phyloP scores from a whole-genome alignment of 2,797 vertebrate genomes.

The Crossoptilon crossoptilon region DNA sequence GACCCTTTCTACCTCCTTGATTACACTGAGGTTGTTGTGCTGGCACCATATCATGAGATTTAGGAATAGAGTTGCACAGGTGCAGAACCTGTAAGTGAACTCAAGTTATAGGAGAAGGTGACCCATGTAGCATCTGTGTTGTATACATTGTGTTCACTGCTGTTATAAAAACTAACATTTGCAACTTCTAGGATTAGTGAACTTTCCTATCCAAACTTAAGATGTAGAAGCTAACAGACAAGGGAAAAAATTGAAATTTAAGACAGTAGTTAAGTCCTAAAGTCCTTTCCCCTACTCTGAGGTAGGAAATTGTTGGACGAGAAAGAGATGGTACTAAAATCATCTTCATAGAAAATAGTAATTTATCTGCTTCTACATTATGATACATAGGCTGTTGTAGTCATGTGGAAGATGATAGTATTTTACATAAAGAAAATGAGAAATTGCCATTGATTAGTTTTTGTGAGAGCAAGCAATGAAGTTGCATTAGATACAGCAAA shows the following conservation, averaged over 20 bases:
- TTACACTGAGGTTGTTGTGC: background rate
- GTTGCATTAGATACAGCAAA: background rate
- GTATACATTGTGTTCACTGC: background rate
- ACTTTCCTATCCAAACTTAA: background rate
- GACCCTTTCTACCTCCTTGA: background rate
- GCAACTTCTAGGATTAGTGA: background rate
- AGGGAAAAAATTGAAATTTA: background rate
- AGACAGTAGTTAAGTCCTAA: background rate
- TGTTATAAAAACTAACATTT: background rate
- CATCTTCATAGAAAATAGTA: background rate
- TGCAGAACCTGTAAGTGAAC: background rate
- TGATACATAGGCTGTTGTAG: background rate
- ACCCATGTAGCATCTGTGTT: background rate
- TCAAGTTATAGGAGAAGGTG: background rate
- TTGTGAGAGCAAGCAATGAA: background rate
- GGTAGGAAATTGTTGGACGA: background rate
- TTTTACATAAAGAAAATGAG: background rate
- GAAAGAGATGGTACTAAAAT: background rate
- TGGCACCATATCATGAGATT: background rate
- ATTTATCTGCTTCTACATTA: background rate
- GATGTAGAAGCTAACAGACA: fast-evolving
- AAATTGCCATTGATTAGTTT: background rate
- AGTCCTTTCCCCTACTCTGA: background rate
- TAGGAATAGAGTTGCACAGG: background rate
- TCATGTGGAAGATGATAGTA: background rate